phyloP scores from a whole-genome alignment of 2,113 vertebrate species.

The Heteronetta atricapilla region DNA sequence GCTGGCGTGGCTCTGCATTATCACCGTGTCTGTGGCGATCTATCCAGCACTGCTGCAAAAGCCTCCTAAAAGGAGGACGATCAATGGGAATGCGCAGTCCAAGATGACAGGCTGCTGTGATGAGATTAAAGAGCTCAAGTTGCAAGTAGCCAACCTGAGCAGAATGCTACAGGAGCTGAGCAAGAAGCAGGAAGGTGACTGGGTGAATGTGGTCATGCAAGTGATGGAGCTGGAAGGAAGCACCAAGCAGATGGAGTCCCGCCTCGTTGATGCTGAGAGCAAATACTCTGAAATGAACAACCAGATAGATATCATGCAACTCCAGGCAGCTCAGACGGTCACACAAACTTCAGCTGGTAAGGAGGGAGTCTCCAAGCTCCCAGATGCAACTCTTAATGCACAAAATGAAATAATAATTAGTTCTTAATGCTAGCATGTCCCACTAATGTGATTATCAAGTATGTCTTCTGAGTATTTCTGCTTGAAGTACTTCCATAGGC shows the following conservation, averaged over 20 bases:
- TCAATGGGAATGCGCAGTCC: conserved; percentile 32
- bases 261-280: conserved; percentile 89
- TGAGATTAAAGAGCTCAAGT: conserved; percentile 86
- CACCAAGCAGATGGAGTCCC: conserved; percentile 83
- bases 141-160: conserved; percentile 91
- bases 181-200: conserved; percentile 89
- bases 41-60: conserved; percentile 79
- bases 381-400: neutral
- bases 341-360: conserved; percentile 93
- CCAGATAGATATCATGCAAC: conserved; percentile 93
- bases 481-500: neutral
- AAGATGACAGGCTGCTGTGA: conserved; percentile 85
- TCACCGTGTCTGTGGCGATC: conserved; percentile 34
- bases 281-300: conserved; percentile 96
- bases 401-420: neutral
- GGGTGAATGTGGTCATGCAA: conserved; percentile 87
- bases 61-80: conserved; percentile 65
- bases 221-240: conserved; percentile 91
- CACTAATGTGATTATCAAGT: neutral
- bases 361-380: conserved; percentile 1
- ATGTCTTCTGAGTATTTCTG: neutral
- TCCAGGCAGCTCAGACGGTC: conserved; percentile 88
- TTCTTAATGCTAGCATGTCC: neutral
- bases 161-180: conserved; percentile 85
- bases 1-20: conserved; percentile 68